Evolutionary conservation across 2,113 vertebrate genomes (phyloP).

Genomic region (Aramus guarauna): DNA sequence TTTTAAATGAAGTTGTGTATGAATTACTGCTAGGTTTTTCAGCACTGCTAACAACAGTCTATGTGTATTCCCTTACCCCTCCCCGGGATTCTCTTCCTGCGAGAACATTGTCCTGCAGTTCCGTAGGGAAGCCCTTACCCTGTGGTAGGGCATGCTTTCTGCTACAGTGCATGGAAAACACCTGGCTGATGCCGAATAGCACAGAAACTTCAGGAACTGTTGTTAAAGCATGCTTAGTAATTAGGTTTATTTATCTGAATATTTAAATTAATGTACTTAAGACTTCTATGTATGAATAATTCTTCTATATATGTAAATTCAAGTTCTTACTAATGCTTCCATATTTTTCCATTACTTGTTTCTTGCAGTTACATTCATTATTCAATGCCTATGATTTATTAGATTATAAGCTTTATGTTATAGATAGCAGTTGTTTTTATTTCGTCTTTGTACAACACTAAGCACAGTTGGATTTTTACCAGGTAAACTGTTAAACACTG

Average conservation of each 20-base stretch:
- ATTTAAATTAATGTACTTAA: neutral
- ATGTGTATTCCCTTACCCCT: neutral
- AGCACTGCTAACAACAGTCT: neutral
- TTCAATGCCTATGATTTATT: neutral
- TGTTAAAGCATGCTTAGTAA: neutral
- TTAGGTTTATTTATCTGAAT: neutral
- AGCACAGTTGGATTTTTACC: neutral
- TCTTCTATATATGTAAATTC: neutral
- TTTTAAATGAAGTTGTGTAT: neutral
- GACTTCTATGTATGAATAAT: neutral
- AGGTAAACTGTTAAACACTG: neutral
- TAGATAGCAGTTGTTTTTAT: neutral
- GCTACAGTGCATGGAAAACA: neutral
- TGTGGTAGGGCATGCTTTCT: neutral
- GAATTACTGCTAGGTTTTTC: neutral
- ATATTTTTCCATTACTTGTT: neutral
- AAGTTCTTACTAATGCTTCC: neutral
- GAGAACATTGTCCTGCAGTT: neutral
- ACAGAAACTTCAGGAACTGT: neutral
- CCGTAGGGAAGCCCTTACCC: neutral
- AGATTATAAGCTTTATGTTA: neutral
- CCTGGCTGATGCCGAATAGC: neutral
- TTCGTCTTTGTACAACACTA: neutral
- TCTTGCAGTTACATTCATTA: neutral
- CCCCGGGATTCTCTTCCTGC: neutral